These are phyloP conservation scores for Pseudanteris insignis DNA, from an alignment of 2,888 invertebrate species.

Conservation along the genomic window DNA sequence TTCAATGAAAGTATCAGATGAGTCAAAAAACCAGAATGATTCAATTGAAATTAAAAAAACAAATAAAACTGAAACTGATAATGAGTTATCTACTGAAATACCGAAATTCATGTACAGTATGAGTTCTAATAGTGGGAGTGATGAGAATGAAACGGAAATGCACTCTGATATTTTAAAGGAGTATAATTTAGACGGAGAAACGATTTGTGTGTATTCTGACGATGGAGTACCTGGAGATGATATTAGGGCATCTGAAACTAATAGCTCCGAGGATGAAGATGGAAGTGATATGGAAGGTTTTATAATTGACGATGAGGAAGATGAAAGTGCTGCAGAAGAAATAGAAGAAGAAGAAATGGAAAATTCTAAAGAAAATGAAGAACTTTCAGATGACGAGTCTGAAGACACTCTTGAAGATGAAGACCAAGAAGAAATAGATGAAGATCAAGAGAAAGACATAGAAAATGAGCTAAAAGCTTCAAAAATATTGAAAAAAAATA, in stretches of 20 bases:
- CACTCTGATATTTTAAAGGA: conserved; percentile 54
- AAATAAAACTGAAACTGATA: neutral
- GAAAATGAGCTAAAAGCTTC: conserved; percentile 1
- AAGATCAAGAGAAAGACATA: conserved; percentile 3
- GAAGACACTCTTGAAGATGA: neutral
- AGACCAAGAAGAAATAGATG: conserved; percentile 3
- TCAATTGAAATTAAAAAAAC: neutral
- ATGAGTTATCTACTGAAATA: neutral
- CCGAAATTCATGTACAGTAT: conserved; percentile 24
- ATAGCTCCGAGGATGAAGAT: conserved; percentile 52
- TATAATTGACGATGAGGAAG: conserved; percentile 51
- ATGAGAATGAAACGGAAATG: conserved; percentile 33
- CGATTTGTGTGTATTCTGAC: conserved; percentile 49
- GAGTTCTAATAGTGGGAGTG: neutral
- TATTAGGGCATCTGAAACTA: conserved; percentile 55
- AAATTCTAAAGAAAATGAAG: neutral
- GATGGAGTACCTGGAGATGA: conserved; percentile 56
- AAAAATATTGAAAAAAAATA: neutral
- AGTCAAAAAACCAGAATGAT: neutral
- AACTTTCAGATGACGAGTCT: neutral
- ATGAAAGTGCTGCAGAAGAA: conserved; percentile 29
- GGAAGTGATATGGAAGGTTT: conserved; percentile 53
- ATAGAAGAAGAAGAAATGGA: conserved; percentile 5
- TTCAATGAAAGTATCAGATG: too few species aligned
- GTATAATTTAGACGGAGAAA: conserved; percentile 54